Conservation (phyloP, 2,797 vertebrate genomes). For the Hybognathus amarus region DNA sequence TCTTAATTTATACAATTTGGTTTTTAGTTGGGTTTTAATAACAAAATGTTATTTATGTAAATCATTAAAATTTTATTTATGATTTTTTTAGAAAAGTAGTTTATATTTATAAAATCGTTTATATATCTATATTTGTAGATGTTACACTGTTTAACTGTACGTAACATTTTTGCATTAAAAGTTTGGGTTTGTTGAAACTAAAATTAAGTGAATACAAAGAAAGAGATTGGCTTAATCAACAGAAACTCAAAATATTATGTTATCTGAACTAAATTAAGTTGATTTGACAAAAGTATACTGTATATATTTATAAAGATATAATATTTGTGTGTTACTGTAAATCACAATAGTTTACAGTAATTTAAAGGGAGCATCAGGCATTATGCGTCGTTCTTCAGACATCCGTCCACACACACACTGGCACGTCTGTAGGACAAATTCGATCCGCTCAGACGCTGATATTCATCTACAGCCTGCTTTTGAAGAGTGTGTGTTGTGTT, state of each 20-base stretch:
- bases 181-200: no score
- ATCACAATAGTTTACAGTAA: not conserved
- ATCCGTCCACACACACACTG: no score
- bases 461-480: conserved; percentile 9
- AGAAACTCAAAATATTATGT: no score
- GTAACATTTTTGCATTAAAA: no score
- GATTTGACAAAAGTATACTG: no score
- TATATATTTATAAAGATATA: not conserved
- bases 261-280: not conserved
- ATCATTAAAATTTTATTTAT: no score
- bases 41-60: not conserved
- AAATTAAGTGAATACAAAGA: no score
- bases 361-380: not conserved
- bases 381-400: no score
- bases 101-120: not conserved
- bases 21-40: not conserved
- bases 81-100: not conserved
- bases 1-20: not conserved
- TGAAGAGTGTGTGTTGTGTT: conserved; percentile 2
- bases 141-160: not conserved
- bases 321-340: not conserved
- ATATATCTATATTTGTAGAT: not conserved
- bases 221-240: no score
- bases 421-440: conserved; percentile 12
- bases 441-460: not conserved